Evolutionary conservation across 23 tunicate genomes (phyloP), one percentile per base, ranked within the genome.

Genomic region (Trididemnum miniatum): DNA sequence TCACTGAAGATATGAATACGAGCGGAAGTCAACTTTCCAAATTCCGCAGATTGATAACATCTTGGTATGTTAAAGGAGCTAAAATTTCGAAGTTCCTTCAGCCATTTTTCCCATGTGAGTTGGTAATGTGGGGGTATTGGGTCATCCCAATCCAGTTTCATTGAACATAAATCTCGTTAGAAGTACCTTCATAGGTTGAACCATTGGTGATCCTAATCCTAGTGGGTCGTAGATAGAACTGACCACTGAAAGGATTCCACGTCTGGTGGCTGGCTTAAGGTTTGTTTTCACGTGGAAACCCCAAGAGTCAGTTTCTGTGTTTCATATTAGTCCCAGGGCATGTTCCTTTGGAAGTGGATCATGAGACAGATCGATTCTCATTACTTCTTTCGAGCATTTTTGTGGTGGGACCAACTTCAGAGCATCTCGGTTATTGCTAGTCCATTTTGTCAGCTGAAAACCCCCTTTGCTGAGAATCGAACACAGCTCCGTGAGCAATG

Each of bases 1-100:
- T 87, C 86, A 15, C n/a, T 74, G 35, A 87, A 87, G 52, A 74
- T 76, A 82, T 87, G 92, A 9, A 80, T 60, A 0, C 59, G 82
- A 25, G 76, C 77, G 5, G 24, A 15, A 9, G 30, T 36, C 12
- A 76, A 30, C 51, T 75, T 65, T 1, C 76, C 79, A 59, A 87
- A 81, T 4, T 60, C 29, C 20, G 38, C 24, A 18, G 86, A 81
- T 31, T 80, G 54, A 77, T 59, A 87, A 64, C 91, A 81, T 59
- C 86, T 51, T 0, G 85, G 84, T 1, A 81, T 39, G 0, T 29
- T 26, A 7, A 67, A 69, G 20, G 71, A 82, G 51, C 31, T 0
- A 5, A 86, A 26, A 32, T 0, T 15, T 5, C 52, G 67, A 5
- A 80, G 31, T 24, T 86, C 52, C 4, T 64, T 34, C 23, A 64